These are phyloP conservation scores for Crypturellus tataupa DNA, from an alignment of 2,797 vertebrate species.

Conservation along the genomic window DNA sequence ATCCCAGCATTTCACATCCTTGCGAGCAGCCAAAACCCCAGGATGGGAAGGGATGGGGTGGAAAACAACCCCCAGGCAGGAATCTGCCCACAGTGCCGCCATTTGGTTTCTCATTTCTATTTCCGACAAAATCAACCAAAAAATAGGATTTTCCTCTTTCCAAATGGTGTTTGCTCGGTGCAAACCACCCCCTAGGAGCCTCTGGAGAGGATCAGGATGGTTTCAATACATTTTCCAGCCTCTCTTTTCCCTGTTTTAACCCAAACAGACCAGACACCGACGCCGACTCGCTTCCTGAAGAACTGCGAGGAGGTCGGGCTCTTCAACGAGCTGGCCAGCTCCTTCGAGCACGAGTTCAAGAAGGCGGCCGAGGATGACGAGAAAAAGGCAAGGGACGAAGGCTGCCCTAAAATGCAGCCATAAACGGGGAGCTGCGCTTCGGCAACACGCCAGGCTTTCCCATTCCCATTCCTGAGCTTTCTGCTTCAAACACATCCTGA, in stretches of 20 bases:
- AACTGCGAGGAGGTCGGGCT: conserved; percentile 98
- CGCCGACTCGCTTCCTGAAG: conserved; percentile 97
- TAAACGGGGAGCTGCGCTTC: not conserved
- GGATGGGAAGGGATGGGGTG: not conserved
- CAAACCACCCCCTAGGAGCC: not conserved
- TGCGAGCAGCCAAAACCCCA: rapidly evolving
- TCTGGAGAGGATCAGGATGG: rapidly evolving
- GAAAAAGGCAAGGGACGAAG: conserved; percentile 84
- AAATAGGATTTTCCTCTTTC: rapidly evolving
- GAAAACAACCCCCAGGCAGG: not conserved
- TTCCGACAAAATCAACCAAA: not conserved
- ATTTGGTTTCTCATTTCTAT: not conserved
- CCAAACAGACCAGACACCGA: conserved; percentile 94
- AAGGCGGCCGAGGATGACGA: conserved; percentile 93
- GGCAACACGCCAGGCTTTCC: no score
- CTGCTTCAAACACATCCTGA: no score
- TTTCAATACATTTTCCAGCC: not conserved
- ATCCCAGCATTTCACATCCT: rapidly evolving
- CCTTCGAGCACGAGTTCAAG: conserved; percentile 95
- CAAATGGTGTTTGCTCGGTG: not conserved
- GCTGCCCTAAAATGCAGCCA: not conserved
- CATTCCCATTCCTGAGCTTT: no score
- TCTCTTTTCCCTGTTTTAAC: not conserved
- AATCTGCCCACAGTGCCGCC: rapidly evolving
- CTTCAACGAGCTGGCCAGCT: conserved; percentile 94